Evolutionary conservation across 1,140 invertebrate species (phyloP), one percentile per base, ranked within the genome.

Genomic region (Lerema accius): DNA sequence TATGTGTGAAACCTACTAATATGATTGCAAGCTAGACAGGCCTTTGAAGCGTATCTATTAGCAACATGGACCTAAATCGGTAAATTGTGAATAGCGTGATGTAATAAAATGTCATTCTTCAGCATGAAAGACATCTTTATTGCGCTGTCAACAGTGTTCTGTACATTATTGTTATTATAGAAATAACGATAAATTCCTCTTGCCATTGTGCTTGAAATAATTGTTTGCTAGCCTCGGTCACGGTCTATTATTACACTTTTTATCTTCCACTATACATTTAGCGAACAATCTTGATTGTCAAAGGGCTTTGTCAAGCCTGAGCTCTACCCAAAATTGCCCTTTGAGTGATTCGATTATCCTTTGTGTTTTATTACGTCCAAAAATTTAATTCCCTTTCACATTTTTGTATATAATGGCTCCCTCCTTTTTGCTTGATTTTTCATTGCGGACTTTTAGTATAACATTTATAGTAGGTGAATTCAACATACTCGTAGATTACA

Each of bases 271-370:
- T 32, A 49, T 42, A 43, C 16, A 43, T 56, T 56, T 43, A 56
- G 23, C 23, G 19, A 19, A 43, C 51, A 32, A 43, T 43, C 42
- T 56, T 16, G 39, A 16, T 9, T 17, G 2, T 32, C 51, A 43
- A 43, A 56, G 51, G 39, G 23, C 23, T 2, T 15, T 56, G 42
- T 55, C 50, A 53, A 16, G 49, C 50, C 50, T 49, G 35, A 65
- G 63, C 64, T 64, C 66, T 56, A 64, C 65, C 63, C 65, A 35
- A 61, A 58, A 71, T 65, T 65, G 65, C 61, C 63, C 66, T 60
- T 69, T 69, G 70, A 72, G 69, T 72, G 66, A 72, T 73, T 73
- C 64, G 63, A 73, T 69, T 73, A 73, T 69, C 70, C 66, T 67
- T 69, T 61, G 59, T 67, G 61, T 73, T 63, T 69, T 73, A 67